phyloP scores from a whole-genome alignment of 2,888 invertebrate species.

The Eristalis tenax region DNA sequence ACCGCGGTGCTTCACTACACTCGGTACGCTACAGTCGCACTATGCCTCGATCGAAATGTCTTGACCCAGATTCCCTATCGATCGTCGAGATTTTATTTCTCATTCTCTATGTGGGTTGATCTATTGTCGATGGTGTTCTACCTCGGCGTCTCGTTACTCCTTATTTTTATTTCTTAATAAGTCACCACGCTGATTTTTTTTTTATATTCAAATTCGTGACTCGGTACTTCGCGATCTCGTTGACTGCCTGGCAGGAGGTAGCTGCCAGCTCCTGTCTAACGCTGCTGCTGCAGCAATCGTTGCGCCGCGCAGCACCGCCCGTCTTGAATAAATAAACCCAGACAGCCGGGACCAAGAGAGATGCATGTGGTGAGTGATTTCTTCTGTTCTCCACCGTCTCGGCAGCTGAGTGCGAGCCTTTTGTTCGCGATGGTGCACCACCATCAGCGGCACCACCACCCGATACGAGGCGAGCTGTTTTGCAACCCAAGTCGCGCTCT shows the following conservation, averaged over 20 bases:
- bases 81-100: constrained; percentile 65
- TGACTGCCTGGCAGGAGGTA: constrained; percentile 67
- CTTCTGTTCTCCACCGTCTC: constrained; percentile 22
- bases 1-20: not conserved
- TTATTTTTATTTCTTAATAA: constrained; percentile 68
- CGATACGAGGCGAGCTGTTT: constrained; percentile 47
- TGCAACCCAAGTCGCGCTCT: constrained; percentile 42
- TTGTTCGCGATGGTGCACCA: constrained; percentile 16
- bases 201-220: constrained; percentile 71
- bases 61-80: constrained; percentile 60
- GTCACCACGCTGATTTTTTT: constrained; percentile 63
- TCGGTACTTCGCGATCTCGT: constrained; percentile 62
- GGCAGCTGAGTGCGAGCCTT: constrained; percentile 12
- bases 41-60: not conserved
- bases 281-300: constrained; percentile 11
- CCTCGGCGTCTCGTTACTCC: constrained; percentile 41
- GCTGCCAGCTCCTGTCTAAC: constrained; percentile 61
- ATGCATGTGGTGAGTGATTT: constrained; percentile 50
- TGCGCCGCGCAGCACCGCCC: not conserved
- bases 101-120: constrained; percentile 64
- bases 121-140: constrained; percentile 64
- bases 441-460: constrained; percentile 14
- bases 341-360: constrained; percentile 2
- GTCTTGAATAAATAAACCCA: constrained; percentile 23
- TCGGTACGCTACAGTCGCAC: not conserved